Conservation (phyloP, 2,888 invertebrate genomes). For the Eustalomyia histrio region DNA sequence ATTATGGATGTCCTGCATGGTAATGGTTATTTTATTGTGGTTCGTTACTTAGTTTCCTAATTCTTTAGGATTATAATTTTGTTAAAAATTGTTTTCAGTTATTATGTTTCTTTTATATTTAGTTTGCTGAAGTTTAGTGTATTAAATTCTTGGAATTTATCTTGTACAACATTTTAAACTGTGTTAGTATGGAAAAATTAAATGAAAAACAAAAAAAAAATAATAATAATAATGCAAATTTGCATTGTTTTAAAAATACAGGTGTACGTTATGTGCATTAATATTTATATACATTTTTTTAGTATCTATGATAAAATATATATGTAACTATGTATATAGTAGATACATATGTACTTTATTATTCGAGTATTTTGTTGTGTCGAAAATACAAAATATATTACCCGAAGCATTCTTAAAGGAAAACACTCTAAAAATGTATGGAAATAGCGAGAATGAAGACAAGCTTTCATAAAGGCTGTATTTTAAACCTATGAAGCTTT, state of each 20-base stretch:
- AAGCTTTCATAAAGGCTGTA: not conserved
- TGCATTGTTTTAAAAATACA: too few species aligned
- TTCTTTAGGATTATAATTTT: conserved; percentile 36
- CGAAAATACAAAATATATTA: not conserved
- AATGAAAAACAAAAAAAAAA: not conserved
- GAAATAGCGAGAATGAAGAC: not conserved
- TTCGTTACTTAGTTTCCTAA: conserved; percentile 11
- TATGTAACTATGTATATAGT: too few species aligned
- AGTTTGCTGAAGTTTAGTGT: not conserved
- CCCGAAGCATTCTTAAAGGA: not conserved
- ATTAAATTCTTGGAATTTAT: not conserved
- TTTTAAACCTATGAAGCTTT: too few species aligned
- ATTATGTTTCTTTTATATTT: not conserved
- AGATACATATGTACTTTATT: conserved; percentile 1
- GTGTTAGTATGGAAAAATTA: not conserved
- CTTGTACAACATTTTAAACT: not conserved
- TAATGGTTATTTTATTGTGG: not conserved
- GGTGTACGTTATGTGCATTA: too few species aligned
- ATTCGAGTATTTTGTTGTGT: conserved; percentile 47
- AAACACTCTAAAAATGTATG: not conserved
- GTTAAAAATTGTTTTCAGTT: conserved; percentile 9
- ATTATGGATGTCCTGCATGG: not conserved
- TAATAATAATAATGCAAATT: too few species aligned
- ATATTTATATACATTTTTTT: too few species aligned
- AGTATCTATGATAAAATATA: not conserved